Percentiles rank a stretch among this genome's conserved stretches.
Evolutionary conservation across 1,140 invertebrate species (phyloP).

Genomic region (Helicoverpa armigera): DNA sequence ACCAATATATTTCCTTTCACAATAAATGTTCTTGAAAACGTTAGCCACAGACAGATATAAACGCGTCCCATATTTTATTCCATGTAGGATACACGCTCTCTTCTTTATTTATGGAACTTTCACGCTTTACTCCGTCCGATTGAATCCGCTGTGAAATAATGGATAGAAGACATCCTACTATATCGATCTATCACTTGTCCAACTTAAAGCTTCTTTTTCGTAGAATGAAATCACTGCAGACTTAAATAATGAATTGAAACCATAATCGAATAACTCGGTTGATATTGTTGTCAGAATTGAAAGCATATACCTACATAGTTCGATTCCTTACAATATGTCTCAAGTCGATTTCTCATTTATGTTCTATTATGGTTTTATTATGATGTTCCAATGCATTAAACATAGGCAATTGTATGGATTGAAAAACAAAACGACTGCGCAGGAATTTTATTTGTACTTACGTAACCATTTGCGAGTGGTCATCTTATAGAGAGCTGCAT

Average conservation of each 20-base stretch:
- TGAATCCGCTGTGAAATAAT: constrained; percentile 33
- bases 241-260: too few species aligned
- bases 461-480: constrained; percentile 19
- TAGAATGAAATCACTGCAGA: too few species aligned
- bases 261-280: too few species aligned
- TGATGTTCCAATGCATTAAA: constrained; percentile 11
- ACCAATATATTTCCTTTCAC: constrained; percentile 24
- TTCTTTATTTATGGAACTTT: constrained; percentile 35
- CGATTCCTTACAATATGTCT: neutral
- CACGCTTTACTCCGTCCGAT: constrained; percentile 18
- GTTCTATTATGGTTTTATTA: constrained; percentile 15
- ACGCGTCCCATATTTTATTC: constrained; percentile 33
- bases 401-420: constrained; percentile 24
- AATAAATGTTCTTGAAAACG: constrained; percentile 32
- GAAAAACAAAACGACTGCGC: constrained; percentile 11
- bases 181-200: constrained; percentile 31
- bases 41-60: constrained; percentile 27
- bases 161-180: constrained; percentile 4
- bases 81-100: neutral
- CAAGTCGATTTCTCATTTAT: neutral
- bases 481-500: constrained; percentile 3
- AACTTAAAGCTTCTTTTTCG: neutral
- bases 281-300: neutral
- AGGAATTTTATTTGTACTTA: constrained; percentile 33
- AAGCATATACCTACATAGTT: neutral